Evolutionary conservation across 2,113 vertebrate species (phyloP).

Genomic region (Cinclus mexicanus): DNA sequence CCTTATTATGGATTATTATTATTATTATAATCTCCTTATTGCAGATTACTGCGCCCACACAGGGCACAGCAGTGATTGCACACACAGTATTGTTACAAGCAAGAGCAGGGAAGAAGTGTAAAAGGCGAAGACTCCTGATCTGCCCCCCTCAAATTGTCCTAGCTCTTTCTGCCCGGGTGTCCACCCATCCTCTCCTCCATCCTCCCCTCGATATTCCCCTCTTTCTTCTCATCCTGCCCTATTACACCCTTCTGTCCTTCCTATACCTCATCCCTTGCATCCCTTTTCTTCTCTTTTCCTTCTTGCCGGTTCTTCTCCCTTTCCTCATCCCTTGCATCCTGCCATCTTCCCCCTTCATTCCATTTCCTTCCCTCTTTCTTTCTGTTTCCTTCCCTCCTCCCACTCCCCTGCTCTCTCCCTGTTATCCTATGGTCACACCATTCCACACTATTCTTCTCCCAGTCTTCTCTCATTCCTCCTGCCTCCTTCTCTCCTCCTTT

Average conservation of each 20-base stretch:
- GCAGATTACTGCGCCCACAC: background rate
- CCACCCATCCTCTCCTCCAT: background rate
- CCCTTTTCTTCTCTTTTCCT: background rate
- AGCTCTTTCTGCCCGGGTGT: background rate
- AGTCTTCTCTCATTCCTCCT: background rate
- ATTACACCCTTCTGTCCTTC: background rate
- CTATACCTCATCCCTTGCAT: background rate
- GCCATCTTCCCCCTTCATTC: background rate
- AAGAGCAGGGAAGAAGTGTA: background rate
- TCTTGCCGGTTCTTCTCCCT: background rate
- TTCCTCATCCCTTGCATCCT: background rate
- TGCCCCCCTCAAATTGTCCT: rapidly evolving
- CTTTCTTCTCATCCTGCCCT: background rate
- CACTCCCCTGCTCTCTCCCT: background rate
- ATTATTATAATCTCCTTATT: background rate
- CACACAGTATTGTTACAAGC: background rate
- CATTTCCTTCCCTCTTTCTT: background rate
- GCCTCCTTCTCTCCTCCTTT: background rate
- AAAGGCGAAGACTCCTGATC: background rate
- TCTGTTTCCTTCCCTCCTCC: background rate
- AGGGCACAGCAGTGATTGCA: background rate
- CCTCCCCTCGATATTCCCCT: background rate
- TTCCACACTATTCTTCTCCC: background rate
- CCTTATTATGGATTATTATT: background rate
- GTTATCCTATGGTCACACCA: background rate